Evolutionary conservation across 2,888 invertebrate genomes (phyloP).

Genomic region (Drosophila gaucha): DNA sequence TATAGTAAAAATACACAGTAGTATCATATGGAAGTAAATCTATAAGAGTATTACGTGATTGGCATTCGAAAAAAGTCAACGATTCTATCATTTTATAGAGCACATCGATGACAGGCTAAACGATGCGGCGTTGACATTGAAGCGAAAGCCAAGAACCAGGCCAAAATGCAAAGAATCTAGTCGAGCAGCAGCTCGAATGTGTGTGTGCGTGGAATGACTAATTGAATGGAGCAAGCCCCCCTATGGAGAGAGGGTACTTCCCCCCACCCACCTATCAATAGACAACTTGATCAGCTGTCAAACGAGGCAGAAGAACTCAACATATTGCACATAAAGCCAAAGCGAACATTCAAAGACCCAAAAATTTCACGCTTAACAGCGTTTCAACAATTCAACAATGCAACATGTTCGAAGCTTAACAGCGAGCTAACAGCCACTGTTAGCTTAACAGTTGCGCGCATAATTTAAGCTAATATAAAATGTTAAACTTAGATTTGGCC

Average conservation of each 20-base stretch:
- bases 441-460: conserved; percentile 37
- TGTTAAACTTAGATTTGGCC: background rate
- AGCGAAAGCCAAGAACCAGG: conserved; percentile 74
- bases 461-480: conserved; percentile 3
- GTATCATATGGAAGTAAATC: too few species aligned
- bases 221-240: conserved; percentile 28
- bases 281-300: conserved; percentile 28
- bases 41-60: conserved; percentile 7
- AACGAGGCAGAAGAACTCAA: conserved; percentile 9
- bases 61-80: background rate
- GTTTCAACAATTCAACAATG: conserved; percentile 23
- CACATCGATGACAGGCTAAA: conserved; percentile 73
- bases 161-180: conserved; percentile 59
- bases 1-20: too few species aligned
- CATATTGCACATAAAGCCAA: conserved; percentile 17
- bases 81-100: conserved; percentile 32
- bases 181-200: conserved; percentile 11
- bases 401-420: conserved; percentile 46
- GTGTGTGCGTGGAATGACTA: conserved; percentile 32
- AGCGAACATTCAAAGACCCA: conserved; percentile 9
- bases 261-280: conserved; percentile 1
- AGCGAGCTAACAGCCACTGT: conserved; percentile 24
- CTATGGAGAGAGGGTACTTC: background rate
- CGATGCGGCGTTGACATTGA: conserved; percentile 68
- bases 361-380: conserved; percentile 8